A percentile compares a stretch with the other conserved stretches of the same genome.
Evolutionary conservation across 2,797 vertebrate genomes (phyloP).

Genomic region (Channa striata): DNA sequence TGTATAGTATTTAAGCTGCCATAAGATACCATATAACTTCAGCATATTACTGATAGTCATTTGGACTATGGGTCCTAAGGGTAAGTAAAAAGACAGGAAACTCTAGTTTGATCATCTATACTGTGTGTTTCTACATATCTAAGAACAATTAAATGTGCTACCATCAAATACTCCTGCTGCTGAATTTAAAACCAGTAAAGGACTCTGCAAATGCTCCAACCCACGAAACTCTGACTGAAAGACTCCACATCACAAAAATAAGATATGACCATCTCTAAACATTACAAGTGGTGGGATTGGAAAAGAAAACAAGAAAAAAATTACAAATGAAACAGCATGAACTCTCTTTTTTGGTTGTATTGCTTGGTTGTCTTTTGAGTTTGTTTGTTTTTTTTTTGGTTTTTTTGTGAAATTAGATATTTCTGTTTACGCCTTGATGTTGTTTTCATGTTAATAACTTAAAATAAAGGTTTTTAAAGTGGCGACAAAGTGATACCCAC

Average conservation of each 20-base stretch:
- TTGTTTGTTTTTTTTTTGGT: too few relatives aligned
- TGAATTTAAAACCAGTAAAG: constrained; percentile 25
- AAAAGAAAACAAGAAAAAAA: background rate
- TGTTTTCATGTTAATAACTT: constrained; percentile 32
- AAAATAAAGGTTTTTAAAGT: constrained; percentile 18
- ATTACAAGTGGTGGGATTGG: background rate
- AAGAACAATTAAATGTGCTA: background rate
- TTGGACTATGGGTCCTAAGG: too few relatives aligned
- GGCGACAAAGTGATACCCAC: constrained; percentile 10
- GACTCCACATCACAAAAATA: background rate
- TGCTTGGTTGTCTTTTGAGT: constrained; percentile 18
- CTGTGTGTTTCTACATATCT: background rate
- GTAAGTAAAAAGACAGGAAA: background rate
- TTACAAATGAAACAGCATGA: background rate
- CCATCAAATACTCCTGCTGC: constrained; percentile 3
- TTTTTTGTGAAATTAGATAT: background rate
- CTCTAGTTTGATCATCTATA: too few relatives aligned
- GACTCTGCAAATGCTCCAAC: background rate
- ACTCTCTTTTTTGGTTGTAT: background rate
- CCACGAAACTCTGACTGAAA: background rate
- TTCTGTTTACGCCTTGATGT: constrained; percentile 30
- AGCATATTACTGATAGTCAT: too few relatives aligned
- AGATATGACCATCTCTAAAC: background rate
- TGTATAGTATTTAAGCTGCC: background rate
- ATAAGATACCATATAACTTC: background rate